Percentiles rank a stretch among this genome's conserved stretches.
These are phyloP conservation scores for Mormyrus proboscirostris DNA, from an alignment of 2,797 vertebrate genomes.

Conservation along the genomic window DNA sequence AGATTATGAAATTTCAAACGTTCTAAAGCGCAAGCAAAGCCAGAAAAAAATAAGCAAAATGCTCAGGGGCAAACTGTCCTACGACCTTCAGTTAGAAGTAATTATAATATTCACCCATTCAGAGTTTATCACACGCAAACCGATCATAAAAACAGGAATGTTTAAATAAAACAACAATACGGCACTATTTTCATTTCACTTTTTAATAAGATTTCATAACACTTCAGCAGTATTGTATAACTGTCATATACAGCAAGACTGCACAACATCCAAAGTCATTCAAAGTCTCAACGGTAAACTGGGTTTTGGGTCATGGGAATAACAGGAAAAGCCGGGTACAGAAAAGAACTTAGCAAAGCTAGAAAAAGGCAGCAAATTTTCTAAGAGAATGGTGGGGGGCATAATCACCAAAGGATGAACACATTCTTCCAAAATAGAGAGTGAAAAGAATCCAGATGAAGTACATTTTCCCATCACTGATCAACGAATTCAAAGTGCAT, in stretches of 20 bases:
- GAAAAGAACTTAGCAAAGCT: neutral
- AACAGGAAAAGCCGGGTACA: neutral
- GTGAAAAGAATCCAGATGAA: neutral
- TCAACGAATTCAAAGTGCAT: neutral
- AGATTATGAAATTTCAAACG: constrained; percentile 33
- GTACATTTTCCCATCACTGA: neutral
- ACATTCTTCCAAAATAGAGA: neutral
- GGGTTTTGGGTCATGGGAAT: neutral
- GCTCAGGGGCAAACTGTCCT: neutral
- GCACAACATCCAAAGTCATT: neutral
- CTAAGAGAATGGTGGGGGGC: neutral
- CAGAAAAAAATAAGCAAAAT: neutral
- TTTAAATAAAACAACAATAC: neutral
- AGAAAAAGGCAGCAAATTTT: neutral
- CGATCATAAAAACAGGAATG: neutral
- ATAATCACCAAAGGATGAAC: neutral
- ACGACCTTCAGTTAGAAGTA: neutral
- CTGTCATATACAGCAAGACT: neutral
- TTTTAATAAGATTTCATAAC: neutral
- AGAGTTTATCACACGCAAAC: neutral
- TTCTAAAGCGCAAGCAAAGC: neutral
- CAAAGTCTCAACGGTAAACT: neutral
- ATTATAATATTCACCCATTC: neutral
- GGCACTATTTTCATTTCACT: neutral
- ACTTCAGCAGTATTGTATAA: neutral